Percentiles rank a stretch among this genome's conserved stretches.
Conservation (phyloP, 2,888 invertebrate species). For the Tetranychus piercei region DNA sequence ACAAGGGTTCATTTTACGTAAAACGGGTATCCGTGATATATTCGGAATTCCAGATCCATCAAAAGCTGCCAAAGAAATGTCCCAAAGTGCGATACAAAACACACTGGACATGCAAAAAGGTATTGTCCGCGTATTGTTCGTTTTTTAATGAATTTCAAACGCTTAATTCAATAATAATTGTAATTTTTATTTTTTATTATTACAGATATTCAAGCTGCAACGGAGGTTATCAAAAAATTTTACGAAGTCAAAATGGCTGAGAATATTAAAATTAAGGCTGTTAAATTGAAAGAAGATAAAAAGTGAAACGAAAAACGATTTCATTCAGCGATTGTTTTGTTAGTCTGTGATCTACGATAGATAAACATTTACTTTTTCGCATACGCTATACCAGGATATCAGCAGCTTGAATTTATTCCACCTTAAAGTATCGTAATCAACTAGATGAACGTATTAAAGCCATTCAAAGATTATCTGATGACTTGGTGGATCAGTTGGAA, state of each 20-base stretch:
- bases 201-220: neutral
- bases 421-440: no score
- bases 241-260: neutral
- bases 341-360: no score
- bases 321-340: no score
- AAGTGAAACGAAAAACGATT: neutral
- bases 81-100: neutral
- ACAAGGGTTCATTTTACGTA: slow-evolving; percentile 57
- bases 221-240: neutral
- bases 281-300: neutral
- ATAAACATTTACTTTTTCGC: no score
- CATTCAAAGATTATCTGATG: no score
- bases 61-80: neutral
- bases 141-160: neutral
- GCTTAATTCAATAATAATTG: neutral
- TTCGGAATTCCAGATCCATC: slow-evolving; percentile 48
- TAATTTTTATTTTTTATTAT: neutral
- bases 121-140: neutral
- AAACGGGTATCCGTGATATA: slow-evolving; percentile 51
- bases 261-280: neutral
- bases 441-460: no score
- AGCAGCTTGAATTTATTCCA: no score
- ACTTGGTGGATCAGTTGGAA: no score
- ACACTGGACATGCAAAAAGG: neutral
- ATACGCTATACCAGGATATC: no score